A percentile compares a stretch with the other conserved stretches of the same genome.
Conservation (phyloP, 2,797 vertebrate species). For the Myioborus melanocephalus region DNA sequence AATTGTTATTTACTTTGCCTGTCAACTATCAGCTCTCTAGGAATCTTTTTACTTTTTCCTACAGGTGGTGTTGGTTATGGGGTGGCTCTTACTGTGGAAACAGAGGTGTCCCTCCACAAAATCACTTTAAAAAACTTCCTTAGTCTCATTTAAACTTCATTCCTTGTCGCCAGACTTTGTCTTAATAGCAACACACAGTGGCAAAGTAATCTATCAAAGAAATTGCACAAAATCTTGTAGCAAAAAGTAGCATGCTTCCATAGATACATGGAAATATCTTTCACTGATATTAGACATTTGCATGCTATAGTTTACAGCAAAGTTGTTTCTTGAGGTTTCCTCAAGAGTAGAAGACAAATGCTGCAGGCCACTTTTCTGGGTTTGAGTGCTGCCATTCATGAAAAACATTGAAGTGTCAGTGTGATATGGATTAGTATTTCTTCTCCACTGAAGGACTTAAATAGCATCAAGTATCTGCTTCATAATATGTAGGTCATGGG, state of each 20-base stretch:
- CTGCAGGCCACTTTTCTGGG: background rate
- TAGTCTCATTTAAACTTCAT: background rate
- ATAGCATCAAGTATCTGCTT: background rate
- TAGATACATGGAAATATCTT: background rate
- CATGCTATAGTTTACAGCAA: background rate
- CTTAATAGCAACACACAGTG: background rate
- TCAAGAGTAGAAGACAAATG: background rate
- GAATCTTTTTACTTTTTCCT: background rate
- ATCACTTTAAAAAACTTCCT: background rate
- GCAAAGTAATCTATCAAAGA: background rate
- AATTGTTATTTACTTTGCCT: background rate
- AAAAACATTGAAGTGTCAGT: background rate
- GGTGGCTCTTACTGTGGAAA: background rate
- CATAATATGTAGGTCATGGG: background rate
- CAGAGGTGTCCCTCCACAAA: background rate
- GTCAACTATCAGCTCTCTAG: background rate
- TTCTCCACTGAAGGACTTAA: background rate
- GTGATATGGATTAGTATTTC: background rate
- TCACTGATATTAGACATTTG: background rate
- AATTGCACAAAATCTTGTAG: background rate
- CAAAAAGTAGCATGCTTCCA: background rate
- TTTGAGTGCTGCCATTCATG: background rate
- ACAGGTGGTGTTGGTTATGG: background rate
- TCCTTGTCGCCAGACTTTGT: background rate
- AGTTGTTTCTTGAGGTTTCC: background rate